Conservation (phyloP, 1,140 invertebrate genomes). For the Pteromalus puparum region DNA sequence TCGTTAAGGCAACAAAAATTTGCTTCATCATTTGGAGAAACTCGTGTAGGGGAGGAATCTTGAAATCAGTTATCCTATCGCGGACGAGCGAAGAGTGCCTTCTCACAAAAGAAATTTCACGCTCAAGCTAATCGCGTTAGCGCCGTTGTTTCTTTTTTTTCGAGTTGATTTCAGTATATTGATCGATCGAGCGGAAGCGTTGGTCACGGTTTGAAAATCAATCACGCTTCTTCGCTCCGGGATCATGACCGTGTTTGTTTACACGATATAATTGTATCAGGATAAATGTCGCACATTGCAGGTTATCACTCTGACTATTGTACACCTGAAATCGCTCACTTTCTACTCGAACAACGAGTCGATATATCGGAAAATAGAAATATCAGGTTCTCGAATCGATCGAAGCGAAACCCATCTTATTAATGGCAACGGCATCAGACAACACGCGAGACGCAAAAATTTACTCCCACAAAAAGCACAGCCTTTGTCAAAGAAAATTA, state of each 20-base stretch:
- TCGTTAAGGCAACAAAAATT: constrained; percentile 33
- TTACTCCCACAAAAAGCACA: constrained; percentile 5
- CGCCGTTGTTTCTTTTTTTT: background rate
- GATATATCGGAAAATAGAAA: constrained; percentile 20
- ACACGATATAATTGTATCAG: background rate
- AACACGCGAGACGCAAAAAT: background rate
- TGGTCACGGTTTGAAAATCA: no score
- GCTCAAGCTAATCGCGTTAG: background rate
- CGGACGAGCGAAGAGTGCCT: constrained; percentile 19
- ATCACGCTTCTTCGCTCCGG: no score
- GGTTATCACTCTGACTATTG: no score
- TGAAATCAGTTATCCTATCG: constrained; percentile 62
- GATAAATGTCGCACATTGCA: background rate
- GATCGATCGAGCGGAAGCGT: no score
- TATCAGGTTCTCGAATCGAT: constrained; percentile 24
- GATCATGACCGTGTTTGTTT: no score
- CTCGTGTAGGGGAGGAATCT: constrained; percentile 54
- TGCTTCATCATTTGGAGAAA: constrained; percentile 47
- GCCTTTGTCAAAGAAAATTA: constrained; percentile 46
- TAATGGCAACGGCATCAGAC: constrained; percentile 11
- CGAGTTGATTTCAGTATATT: background rate
- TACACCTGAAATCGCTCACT: background rate
- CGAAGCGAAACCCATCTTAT: constrained; percentile 31
- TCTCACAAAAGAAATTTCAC: constrained; percentile 26
- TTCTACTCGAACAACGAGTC: background rate